Conservation (phyloP, 2,797 vertebrate species). For the Oreonectes daqikongensis region DNA sequence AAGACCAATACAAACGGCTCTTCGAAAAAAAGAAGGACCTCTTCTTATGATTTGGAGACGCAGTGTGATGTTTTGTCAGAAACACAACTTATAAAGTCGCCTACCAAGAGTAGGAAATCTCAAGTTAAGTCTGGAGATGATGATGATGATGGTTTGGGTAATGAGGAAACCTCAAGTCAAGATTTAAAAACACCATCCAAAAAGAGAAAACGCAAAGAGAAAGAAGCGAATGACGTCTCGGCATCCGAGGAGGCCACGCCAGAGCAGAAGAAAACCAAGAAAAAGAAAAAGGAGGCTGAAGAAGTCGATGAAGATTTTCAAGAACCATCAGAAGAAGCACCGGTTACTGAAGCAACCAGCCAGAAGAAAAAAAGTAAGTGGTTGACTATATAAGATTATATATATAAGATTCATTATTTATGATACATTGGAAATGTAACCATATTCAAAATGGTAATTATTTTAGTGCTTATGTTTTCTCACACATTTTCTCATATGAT, state of each 20-base stretch:
- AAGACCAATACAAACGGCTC: not conserved
- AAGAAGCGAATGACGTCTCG: slow-evolving; percentile 22
- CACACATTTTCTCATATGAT: not conserved
- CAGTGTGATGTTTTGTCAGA: not conserved
- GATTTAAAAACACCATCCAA: slow-evolving; percentile 19
- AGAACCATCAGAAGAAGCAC: not conserved
- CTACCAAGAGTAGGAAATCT: not conserved
- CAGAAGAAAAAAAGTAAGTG: slow-evolving; percentile 71
- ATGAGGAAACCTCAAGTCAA: slow-evolving; percentile 27
- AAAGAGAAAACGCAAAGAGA: slow-evolving; percentile 50
- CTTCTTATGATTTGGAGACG: not conserved
- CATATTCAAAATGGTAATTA: no score
- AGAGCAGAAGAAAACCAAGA: slow-evolving; percentile 65
- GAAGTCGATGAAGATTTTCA: slow-evolving; percentile 11
- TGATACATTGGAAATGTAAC: no score
- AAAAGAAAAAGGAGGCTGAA: slow-evolving; percentile 44
- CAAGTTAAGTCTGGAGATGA: not conserved
- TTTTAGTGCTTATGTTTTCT: not conserved
- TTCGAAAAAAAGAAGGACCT: slow-evolving; percentile 44
- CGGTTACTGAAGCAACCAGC: slow-evolving; percentile 16
- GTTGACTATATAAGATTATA: no score
- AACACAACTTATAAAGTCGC: not conserved
- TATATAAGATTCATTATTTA: no score
- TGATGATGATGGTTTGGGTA: not conserved
- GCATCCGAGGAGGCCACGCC: slow-evolving; percentile 29